phyloP scores from a whole-genome alignment of 2,113 vertebrate species.

The Phodopus roborovskii region DNA sequence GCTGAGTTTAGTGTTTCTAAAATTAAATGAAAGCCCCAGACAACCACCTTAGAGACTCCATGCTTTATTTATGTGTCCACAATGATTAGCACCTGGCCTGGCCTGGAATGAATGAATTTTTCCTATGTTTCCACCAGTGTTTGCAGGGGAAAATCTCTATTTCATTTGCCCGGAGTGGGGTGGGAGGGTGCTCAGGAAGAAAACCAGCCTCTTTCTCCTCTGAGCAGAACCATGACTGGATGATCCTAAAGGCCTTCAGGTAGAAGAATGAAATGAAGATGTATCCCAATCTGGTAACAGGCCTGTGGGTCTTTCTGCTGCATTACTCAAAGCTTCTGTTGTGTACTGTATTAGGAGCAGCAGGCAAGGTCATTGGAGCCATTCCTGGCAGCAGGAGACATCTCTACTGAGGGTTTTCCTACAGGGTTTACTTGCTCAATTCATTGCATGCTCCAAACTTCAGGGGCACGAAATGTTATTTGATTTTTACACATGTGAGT shows the following conservation, averaged over 20 bases:
- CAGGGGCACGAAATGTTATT: not conserved
- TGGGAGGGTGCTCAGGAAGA: not conserved
- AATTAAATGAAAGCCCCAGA: not conserved
- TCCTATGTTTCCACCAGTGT: too few species aligned
- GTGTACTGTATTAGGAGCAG: not conserved
- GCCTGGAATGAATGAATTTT: not conserved
- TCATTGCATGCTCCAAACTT: not conserved
- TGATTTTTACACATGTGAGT: not conserved
- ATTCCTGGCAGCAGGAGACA: not conserved
- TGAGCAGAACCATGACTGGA: not conserved
- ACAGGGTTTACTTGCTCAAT: not conserved
- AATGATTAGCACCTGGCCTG: not conserved
- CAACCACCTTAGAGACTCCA: not conserved
- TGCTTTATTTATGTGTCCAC: not conserved
- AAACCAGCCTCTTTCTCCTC: not conserved
- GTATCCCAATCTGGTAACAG: not conserved
- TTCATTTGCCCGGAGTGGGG: not conserved
- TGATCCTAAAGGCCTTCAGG: not conserved
- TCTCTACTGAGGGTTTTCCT: not conserved
- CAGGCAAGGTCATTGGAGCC: not conserved
- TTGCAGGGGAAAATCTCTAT: not conserved
- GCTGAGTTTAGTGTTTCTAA: not conserved
- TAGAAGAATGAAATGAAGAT: not conserved
- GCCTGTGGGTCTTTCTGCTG: not conserved
- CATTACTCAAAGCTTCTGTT: not conserved